Evolutionary conservation across 2,113 vertebrate species (phyloP).

Genomic region (Pluvianellus socialis): DNA sequence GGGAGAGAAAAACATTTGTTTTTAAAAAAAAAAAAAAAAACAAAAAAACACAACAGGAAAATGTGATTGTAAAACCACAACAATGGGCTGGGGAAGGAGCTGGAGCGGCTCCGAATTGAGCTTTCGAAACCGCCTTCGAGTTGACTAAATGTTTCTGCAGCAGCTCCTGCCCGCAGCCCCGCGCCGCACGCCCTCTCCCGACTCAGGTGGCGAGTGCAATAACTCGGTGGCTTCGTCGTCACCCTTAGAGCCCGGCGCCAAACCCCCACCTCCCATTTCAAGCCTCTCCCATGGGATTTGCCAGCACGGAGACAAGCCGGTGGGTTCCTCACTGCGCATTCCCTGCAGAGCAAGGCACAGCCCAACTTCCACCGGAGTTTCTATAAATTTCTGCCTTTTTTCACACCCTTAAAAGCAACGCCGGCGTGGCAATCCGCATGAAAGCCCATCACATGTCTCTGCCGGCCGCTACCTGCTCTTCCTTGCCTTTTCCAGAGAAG

Average conservation of each 20-base stretch:
- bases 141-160: not conserved
- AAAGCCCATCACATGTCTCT: fast-evolving
- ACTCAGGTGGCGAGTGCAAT: not conserved
- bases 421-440: fast-evolving
- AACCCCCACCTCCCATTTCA: not conserved
- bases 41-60: too few species aligned
- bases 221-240: fast-evolving
- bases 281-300: not conserved
- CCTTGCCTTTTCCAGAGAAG: not conserved
- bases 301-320: too few species aligned
- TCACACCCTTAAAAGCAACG: not conserved
- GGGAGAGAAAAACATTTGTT: conserved; percentile 41
- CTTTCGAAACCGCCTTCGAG: not conserved
- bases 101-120: not conserved
- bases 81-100: conserved; percentile 55
- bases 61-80: conserved; percentile 74
- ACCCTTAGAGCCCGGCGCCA: fast-evolving
- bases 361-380: fast-evolving
- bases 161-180: not conserved
- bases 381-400: not conserved
- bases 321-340: not conserved
- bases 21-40: too few species aligned
- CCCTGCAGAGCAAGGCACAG: not conserved
- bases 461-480: not conserved
- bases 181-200: not conserved